Percentiles rank a stretch among this genome's conserved stretches.
These are phyloP conservation scores for Thelaira solivaga DNA, from an alignment of 2,888 invertebrate genomes.

Conservation along the genomic window DNA sequence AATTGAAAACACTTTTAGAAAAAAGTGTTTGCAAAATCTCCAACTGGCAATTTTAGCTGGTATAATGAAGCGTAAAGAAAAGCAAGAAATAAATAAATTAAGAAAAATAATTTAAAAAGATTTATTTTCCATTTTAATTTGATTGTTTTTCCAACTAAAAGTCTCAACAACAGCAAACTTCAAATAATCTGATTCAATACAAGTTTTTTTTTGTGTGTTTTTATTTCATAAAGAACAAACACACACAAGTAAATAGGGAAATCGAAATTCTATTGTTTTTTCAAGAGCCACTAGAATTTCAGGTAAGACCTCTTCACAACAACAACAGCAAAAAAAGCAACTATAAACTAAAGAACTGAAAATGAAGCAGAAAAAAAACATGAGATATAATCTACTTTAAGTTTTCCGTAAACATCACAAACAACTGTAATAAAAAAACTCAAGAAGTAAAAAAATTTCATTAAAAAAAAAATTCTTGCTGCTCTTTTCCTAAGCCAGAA, in stretches of 20 bases:
- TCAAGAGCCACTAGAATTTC: constrained; percentile 54
- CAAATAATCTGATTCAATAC: constrained; percentile 50
- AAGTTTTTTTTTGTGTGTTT: too few relatives aligned
- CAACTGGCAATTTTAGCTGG: neutral
- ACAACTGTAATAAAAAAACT: constrained; percentile 20
- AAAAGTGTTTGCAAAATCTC: neutral
- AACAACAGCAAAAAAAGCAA: constrained; percentile 8
- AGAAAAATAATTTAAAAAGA: constrained; percentile 37
- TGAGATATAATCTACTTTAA: constrained; percentile 55
- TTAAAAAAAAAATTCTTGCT: constrained; percentile 6
- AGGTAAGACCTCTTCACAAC: constrained; percentile 46
- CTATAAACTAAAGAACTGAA: neutral
- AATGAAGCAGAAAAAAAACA: neutral
- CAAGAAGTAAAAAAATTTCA: neutral
- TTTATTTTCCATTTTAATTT: constrained; percentile 47
- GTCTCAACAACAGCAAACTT: constrained; percentile 43
- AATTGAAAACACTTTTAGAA: too few relatives aligned
- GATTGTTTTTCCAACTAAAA: constrained; percentile 54
- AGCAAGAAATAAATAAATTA: too few relatives aligned
- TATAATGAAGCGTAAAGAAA: neutral
- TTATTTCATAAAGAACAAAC: neutral
- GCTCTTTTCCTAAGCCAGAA: constrained; percentile 32
- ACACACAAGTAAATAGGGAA: neutral
- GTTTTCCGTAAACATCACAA: constrained; percentile 51
- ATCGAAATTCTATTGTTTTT: constrained; percentile 28